phyloP scores from a whole-genome alignment of 2,113 vertebrate species.

The Calypte anna region DNA sequence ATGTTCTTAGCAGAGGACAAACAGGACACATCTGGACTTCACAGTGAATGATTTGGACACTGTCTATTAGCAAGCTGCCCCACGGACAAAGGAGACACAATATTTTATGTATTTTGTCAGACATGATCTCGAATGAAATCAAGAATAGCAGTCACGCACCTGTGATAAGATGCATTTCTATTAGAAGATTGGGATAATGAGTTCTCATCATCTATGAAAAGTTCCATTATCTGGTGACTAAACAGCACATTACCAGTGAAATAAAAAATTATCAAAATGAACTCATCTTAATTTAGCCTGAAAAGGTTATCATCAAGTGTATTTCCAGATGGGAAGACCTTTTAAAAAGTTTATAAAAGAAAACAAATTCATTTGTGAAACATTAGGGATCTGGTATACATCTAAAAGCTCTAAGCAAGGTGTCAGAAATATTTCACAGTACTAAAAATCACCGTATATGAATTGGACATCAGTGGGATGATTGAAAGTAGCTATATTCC shows the following conservation, averaged over 20 bases:
- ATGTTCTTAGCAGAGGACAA: not conserved
- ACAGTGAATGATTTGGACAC: not conserved
- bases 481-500: not conserved
- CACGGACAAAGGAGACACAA: not conserved
- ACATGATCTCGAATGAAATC: constrained; percentile 33
- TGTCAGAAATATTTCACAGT: not conserved
- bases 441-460: not conserved
- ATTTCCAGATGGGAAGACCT: constrained; percentile 16
- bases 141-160: constrained; percentile 41
- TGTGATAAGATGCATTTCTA: constrained; percentile 41
- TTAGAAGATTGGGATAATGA: constrained; percentile 51
- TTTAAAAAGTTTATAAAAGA: not conserved
- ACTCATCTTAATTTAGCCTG: constrained; percentile 36
- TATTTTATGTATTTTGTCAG: constrained; percentile 36
- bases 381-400: not conserved
- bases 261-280: constrained; percentile 50
- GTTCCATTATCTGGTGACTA: constrained; percentile 58
- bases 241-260: constrained; percentile 50
- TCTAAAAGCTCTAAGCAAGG: not conserved
- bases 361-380: not conserved
- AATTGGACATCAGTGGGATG: not conserved
- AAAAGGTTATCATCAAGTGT: not conserved
- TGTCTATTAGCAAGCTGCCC: not conserved
- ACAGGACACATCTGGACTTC: constrained; percentile 46
- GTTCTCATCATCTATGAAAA: constrained; percentile 45